Evolutionary conservation across 2,888 invertebrate species (phyloP).

Genomic region (Andrena haemorrhoa): DNA sequence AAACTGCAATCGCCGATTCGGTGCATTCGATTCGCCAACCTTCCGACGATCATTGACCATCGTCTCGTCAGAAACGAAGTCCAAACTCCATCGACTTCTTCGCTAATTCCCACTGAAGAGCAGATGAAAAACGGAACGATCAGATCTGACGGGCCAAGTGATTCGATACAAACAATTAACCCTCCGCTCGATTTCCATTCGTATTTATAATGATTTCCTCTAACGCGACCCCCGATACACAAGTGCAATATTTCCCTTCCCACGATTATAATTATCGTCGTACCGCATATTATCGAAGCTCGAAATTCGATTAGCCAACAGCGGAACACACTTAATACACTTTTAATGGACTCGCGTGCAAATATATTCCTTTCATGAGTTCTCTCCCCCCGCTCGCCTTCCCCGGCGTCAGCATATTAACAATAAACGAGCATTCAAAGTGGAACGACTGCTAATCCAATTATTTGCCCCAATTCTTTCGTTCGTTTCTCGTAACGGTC

Average conservation of each 20-base stretch:
- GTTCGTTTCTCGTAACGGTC: slow-evolving; percentile 19
- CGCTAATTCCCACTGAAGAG: neutral
- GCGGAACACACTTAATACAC: neutral
- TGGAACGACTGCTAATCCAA: slow-evolving; percentile 44
- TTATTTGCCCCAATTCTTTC: slow-evolving; percentile 53
- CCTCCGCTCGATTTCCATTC: slow-evolving; percentile 1
- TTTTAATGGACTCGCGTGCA: slow-evolving; percentile 22
- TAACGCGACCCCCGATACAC: neutral
- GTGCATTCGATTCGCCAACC: neutral
- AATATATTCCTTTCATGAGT: slow-evolving; percentile 19
- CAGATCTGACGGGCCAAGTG: slow-evolving; percentile 9
- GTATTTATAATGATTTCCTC: slow-evolving; percentile 13
- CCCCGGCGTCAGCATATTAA: neutral
- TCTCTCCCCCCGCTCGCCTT: neutral
- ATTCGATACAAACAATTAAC: slow-evolving; percentile 27
- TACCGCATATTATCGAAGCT: neutral
- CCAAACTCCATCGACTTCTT: slow-evolving; percentile 6
- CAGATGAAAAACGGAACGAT: slow-evolving; percentile 16
- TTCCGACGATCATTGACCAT: neutral
- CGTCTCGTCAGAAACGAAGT: neutral
- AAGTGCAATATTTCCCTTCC: slow-evolving; percentile 9
- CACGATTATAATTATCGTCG: slow-evolving; percentile 4
- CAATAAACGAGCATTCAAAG: slow-evolving; percentile 25
- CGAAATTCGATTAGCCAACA: slow-evolving; percentile 11
- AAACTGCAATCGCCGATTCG: neutral